Conservation (phyloP, 2,113 vertebrate species). For the Aix galericulata region DNA sequence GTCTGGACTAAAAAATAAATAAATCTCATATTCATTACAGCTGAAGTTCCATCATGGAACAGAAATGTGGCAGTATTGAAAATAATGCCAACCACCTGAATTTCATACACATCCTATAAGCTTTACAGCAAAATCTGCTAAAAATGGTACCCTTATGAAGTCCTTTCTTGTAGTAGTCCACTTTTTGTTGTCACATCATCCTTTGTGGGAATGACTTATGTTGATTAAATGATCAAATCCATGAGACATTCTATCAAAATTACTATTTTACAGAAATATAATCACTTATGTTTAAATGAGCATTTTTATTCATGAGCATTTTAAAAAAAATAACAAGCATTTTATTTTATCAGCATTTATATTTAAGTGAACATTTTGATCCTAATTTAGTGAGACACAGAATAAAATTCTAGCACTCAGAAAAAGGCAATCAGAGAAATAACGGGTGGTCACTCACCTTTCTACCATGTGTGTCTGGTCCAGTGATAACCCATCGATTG, state of each 20-base stretch:
- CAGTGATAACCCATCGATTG: slow-evolving; percentile 95
- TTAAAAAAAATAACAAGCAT: too few relatives aligned
- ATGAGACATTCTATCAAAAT: not conserved
- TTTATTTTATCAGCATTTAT: too few relatives aligned
- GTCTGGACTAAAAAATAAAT: not conserved
- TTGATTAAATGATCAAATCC: not conserved
- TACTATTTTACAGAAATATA: not conserved
- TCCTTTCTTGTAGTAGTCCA: not conserved
- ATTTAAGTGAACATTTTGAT: not conserved
- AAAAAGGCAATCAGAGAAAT: not conserved
- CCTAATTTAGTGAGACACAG: not conserved
- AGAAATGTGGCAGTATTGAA: not conserved
- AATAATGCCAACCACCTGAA: not conserved
- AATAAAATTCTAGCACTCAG: slow-evolving; percentile 37
- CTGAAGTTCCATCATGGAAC: not conserved
- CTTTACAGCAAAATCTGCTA: not conserved
- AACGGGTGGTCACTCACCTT: slow-evolving; percentile 78
- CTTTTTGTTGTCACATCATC: not conserved
- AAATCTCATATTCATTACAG: not conserved
- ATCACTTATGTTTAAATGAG: not conserved
- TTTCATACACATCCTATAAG: not conserved
- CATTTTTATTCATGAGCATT: too few relatives aligned
- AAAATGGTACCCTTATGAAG: not conserved
- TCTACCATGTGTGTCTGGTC: slow-evolving; percentile 99
- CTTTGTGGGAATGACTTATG: not conserved